phyloP scores from a whole-genome alignment of 2,888 invertebrate genomes.

The Oxystoma pomonae region DNA sequence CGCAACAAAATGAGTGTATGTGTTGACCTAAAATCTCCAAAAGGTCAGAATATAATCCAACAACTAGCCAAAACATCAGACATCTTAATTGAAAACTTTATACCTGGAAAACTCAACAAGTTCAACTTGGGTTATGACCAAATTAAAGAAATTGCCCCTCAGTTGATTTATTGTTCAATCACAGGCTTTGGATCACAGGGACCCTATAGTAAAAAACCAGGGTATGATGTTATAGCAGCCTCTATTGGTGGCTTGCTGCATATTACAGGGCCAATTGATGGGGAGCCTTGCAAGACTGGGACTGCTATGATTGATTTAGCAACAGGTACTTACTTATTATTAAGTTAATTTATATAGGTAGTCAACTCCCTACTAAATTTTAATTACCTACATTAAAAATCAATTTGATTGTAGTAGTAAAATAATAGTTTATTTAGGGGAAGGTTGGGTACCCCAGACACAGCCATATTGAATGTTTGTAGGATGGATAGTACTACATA shows the following conservation, averaged over 20 bases:
- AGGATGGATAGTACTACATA: too few species aligned
- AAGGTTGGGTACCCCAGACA: too few species aligned
- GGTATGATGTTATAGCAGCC: constrained; percentile 94
- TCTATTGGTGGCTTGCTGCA: constrained; percentile 88
- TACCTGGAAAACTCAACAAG: constrained; percentile 81
- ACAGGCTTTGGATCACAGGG: constrained; percentile 89
- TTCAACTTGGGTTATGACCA: constrained; percentile 78
- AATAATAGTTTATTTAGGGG: too few species aligned
- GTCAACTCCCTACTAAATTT: constrained; percentile 4
- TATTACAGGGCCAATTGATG: constrained; percentile 80
- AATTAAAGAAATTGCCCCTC: constrained; percentile 65
- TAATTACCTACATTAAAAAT: not conserved
- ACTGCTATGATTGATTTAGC: constrained; percentile 91
- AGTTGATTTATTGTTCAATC: constrained; percentile 87
- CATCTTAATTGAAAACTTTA: constrained; percentile 88
- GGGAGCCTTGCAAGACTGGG: constrained; percentile 86
- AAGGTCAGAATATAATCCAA: constrained; percentile 62
- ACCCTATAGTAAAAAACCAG: constrained; percentile 82
- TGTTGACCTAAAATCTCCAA: constrained; percentile 70
- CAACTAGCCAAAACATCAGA: constrained; percentile 76
- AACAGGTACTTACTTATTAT: too few species aligned
- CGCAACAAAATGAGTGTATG: constrained; percentile 93
- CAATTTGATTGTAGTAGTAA: too few species aligned
- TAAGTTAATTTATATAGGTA: too few species aligned
- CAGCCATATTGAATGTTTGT: too few species aligned